A percentile compares a stretch with the other conserved stretches of the same genome.
phyloP scores from a whole-genome alignment of 2,113 vertebrate genomes.

The Chloroceryle aenea region DNA sequence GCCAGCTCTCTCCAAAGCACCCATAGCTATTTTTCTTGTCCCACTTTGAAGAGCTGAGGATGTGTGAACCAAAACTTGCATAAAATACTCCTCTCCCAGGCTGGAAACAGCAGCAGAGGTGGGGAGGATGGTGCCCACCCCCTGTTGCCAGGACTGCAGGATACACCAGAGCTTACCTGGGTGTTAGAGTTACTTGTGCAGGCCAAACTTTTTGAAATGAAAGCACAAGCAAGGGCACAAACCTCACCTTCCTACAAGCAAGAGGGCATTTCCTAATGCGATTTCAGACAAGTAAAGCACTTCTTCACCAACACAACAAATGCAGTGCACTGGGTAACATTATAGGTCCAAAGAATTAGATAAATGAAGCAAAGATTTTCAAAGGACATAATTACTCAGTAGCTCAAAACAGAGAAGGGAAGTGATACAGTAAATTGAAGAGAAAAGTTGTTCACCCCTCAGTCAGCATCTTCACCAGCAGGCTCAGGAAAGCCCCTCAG shows the following conservation, averaged over 20 bases:
- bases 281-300: background rate
- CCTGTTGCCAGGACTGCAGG: background rate
- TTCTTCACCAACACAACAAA: background rate
- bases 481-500: background rate
- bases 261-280: background rate
- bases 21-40: background rate
- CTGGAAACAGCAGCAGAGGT: background rate
- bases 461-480: background rate
- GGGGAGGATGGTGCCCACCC: background rate
- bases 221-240: background rate
- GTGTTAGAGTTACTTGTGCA: background rate
- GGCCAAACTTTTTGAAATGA: background rate
- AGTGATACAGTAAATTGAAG: background rate
- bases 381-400: background rate
- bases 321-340: rapidly evolving
- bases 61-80: background rate
- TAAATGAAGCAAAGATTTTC: background rate
- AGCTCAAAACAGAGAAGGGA: background rate
- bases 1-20: background rate
- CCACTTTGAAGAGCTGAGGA: background rate
- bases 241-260: background rate
- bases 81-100: background rate
- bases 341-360: background rate
- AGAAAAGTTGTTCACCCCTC: background rate
- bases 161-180: rapidly evolving